phyloP scores from a whole-genome alignment of 2,113 vertebrate species.

The Rhinolophus sinicus region DNA sequence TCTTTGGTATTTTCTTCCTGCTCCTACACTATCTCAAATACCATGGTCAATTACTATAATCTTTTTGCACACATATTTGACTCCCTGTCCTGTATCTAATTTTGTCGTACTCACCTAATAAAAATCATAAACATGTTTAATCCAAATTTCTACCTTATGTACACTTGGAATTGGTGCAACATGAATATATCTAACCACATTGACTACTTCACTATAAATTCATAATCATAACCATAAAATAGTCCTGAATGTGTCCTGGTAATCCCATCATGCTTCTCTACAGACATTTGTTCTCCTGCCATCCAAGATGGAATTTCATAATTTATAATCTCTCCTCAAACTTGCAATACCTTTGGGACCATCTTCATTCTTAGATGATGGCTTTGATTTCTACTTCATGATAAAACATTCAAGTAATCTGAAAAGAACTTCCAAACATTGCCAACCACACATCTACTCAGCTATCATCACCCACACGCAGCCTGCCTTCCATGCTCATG shows the following conservation, averaged over 20 bases:
- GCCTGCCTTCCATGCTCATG: background rate
- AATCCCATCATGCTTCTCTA: background rate
- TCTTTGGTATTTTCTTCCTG: background rate
- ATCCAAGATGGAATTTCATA: background rate
- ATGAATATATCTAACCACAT: background rate
- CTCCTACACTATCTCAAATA: background rate
- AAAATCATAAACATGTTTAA: background rate
- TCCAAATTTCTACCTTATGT: background rate
- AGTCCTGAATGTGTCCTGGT: background rate
- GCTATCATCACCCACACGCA: background rate
- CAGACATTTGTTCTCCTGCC: background rate
- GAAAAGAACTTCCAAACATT: background rate
- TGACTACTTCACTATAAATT: background rate
- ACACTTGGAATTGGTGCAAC: background rate
- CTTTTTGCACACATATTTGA: background rate
- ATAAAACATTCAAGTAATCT: background rate
- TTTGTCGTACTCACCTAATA: background rate
- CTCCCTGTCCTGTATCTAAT: background rate
- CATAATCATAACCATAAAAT: background rate
- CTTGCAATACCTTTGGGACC: background rate
- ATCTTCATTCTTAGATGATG: background rate
- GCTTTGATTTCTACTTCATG: background rate
- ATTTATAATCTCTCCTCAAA: background rate
- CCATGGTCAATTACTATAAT: background rate
- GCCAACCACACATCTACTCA: background rate